Base-by-base conservation (phyloP, 2,888 invertebrate genomes). In the Incurvaria masculella region DNA sequence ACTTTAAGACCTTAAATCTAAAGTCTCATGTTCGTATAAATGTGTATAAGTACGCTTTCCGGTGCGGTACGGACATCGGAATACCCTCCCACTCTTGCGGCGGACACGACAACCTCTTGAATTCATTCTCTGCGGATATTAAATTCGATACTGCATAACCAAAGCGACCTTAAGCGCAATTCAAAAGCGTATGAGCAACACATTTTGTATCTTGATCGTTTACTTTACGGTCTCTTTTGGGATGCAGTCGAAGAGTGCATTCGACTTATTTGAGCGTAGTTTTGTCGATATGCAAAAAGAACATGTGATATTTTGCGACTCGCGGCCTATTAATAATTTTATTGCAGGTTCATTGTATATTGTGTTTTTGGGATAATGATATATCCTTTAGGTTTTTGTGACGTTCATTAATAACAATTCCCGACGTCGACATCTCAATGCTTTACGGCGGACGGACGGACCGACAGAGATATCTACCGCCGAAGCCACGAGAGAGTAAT, bases 41-140 rank as follows among this genome's bases (percentile, higher is more conserved):
- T 71, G 74, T 72, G 78, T 78, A 76, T 74, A 76, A 76, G 78
- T 76, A 78, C 76, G 78, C 78, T 78, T 78, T 78, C 78, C 76
- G 76, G 75, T 72, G 75, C 69, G 63, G 68, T 68, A 67, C 68
- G 73, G 73, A 75, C 74, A 70, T 69, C 68, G 59, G 59, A 61
- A 65, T 33, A 72, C 78, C 72, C 78, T 70, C 78, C 78, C 74
- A 78, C 76, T 73, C 66, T 61, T 63, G 65, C 69, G 64, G 66
- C 64, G 65, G 68, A 65, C 61, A 48, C 49, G 26, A 23, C 33
- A 14, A 14, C 54, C 57, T 55, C 69, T 69, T 67, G 61, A 66
- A 72, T 69, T 68, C 69, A 33, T 33, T 33, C 33, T n/a, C 33
- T 33, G 11, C 14, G 73, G 73, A 75, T 76, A 78, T 76, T 76